Evolutionary conservation across 2,888 invertebrate species (phyloP).

Genomic region (Chaitophorus viminalis): DNA sequence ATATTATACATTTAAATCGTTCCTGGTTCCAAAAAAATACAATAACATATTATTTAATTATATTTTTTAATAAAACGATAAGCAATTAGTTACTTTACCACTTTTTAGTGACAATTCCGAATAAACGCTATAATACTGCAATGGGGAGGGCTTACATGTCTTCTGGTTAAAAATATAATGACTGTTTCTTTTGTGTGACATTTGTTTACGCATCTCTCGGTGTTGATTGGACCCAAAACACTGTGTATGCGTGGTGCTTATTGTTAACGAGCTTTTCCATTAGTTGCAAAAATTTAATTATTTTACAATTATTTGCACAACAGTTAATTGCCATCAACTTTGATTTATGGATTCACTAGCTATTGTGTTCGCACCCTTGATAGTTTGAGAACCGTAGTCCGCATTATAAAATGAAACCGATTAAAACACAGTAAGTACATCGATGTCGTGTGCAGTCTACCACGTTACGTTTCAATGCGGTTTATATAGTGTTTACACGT

Average conservation of each 20-base stretch:
- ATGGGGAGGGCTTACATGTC: not conserved
- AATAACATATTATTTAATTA: too few species aligned
- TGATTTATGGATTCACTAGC: constrained; percentile 42
- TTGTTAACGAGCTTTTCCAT: constrained; percentile 51
- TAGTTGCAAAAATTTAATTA: constrained; percentile 49
- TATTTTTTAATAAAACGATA: not conserved
- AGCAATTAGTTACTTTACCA: not conserved
- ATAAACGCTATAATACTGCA: not conserved
- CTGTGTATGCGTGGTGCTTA: not conserved
- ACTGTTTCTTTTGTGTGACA: constrained; percentile 1
- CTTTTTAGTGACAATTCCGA: not conserved
- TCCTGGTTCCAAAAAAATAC: too few species aligned
- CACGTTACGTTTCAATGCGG: not conserved
- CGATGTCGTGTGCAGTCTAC: not conserved
- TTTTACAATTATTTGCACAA: constrained; percentile 43
- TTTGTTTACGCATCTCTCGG: not conserved
- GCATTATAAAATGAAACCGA: not conserved
- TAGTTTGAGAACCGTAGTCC: not conserved
- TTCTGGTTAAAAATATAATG: not conserved
- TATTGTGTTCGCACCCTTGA: not conserved
- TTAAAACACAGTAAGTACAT: not conserved
- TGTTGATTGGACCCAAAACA: constrained; percentile 14
- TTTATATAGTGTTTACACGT: not conserved
- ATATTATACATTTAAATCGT: too few species aligned
- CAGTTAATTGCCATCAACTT: constrained; percentile 14